phyloP scores from a whole-genome alignment of 2,888 invertebrate species.

The Meiosimyza decipiens region DNA sequence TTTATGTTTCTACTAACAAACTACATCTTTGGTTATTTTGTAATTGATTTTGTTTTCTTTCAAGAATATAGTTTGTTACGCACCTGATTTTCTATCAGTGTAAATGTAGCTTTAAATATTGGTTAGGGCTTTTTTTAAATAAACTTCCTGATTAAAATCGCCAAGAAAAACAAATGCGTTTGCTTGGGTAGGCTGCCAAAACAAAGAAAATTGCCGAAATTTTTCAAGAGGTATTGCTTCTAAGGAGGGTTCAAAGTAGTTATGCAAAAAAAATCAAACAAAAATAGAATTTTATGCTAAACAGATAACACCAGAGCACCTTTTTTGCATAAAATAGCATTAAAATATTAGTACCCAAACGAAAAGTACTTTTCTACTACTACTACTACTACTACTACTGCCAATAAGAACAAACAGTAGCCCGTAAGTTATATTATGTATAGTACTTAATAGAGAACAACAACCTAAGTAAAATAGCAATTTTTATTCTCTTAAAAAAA shows the following conservation, averaged over 20 bases:
- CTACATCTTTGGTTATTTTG: slow-evolving; percentile 3
- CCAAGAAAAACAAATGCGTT: slow-evolving; percentile 45
- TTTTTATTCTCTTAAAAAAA: not conserved
- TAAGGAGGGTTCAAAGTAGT: slow-evolving; percentile 29
- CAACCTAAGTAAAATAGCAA: slow-evolving; percentile 28
- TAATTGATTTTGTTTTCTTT: not conserved
- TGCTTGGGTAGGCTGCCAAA: slow-evolving; percentile 58
- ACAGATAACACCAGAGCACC: slow-evolving; percentile 58
- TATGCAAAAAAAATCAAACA: slow-evolving; percentile 30
- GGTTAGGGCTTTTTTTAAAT: slow-evolving; percentile 25
- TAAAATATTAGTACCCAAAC: slow-evolving; percentile 32
- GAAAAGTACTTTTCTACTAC: slow-evolving; percentile 30
- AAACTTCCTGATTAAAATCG: slow-evolving; percentile 15
- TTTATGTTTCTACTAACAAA: not conserved
- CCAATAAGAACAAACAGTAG: slow-evolving; percentile 67
- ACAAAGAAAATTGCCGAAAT: slow-evolving; percentile 21
- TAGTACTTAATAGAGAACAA: slow-evolving; percentile 26
- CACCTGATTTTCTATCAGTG: slow-evolving; percentile 40
- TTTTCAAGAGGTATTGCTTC: slow-evolving; percentile 19
- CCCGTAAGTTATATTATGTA: slow-evolving; percentile 52
- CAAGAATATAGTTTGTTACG: slow-evolving; percentile 22
- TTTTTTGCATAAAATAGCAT: slow-evolving; percentile 45
- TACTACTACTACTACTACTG: slow-evolving; percentile 58
- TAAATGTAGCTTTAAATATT: slow-evolving; percentile 27
- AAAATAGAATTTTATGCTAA: slow-evolving; percentile 21